Evolutionary conservation across 1,140 invertebrate genomes (phyloP).

Genomic region (Neuroterus valhalla): DNA sequence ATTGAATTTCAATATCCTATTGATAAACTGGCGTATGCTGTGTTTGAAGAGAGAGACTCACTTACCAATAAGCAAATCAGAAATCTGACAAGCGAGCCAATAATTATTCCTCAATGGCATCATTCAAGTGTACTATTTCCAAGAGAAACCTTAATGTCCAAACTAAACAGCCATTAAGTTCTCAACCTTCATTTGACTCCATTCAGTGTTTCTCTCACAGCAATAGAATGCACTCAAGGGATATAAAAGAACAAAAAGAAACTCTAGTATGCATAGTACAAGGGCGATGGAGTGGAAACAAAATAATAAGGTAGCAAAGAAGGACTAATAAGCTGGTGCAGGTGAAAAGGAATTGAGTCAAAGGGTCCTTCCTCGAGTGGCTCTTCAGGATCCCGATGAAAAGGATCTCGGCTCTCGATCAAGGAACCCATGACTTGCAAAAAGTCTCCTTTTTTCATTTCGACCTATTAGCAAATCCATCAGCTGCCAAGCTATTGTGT

Average conservation of each 20-base stretch:
- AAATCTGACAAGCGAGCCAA: too few relatives aligned
- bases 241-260: background rate
- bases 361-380: slow-evolving; percentile 30
- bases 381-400: slow-evolving; percentile 14
- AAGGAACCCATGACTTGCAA: slow-evolving; percentile 19
- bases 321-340: background rate
- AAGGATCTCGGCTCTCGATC: background rate
- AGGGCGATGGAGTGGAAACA: slow-evolving; percentile 4
- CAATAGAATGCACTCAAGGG: too few relatives aligned
- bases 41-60: too few relatives aligned
- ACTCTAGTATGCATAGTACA: background rate
- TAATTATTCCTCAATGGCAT: too few relatives aligned
- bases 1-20: too few relatives aligned
- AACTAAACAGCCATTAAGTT: too few relatives aligned
- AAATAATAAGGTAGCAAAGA: background rate
- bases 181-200: too few relatives aligned
- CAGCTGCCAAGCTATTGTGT: slow-evolving; percentile 23
- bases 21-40: too few relatives aligned
- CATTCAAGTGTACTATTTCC: too few relatives aligned
- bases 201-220: too few relatives aligned
- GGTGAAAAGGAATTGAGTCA: slow-evolving; percentile 1
- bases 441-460: slow-evolving; percentile 14
- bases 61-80: too few relatives aligned
- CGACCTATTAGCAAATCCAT: slow-evolving; percentile 12
- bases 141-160: too few relatives aligned